Base-by-base conservation (phyloP, 2,888 invertebrate genomes). In the Achlya flavicornis region DNA sequence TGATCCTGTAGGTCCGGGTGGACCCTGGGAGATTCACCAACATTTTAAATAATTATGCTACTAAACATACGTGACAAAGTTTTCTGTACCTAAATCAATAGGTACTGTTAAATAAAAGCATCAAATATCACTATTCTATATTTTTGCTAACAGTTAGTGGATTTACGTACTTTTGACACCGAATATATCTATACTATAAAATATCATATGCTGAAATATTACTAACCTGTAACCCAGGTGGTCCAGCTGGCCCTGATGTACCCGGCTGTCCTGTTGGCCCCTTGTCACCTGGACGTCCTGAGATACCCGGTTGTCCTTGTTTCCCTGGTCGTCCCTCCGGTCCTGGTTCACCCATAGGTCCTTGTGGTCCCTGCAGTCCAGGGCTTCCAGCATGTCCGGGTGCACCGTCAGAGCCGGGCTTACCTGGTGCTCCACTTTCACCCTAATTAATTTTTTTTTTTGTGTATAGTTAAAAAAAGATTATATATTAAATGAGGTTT, bases 201-300 rank as follows among this genome's bases (percentile, higher is more conserved):
- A 10, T 38, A 38, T 48, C 16, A 35, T 14, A 58, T 59, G 46
- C 63, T 14, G 33, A 43, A 26, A 11, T 48, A 43, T n/a, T 35
- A 79, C 85, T 87, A 88, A 96, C 97, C 73, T 96, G 96, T 74
- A 96, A 88, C 72, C 97, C 97, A 62, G 96, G 95, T 14, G 95
- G 90, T 67, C 97, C 97, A 12, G 94, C 84, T 33, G 94, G 84
- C 62, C 97, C 97, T 12, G 95, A 90, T 62, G 92, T 87, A 4
- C 97, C 97, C 7, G 95, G 86, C 63, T 94, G 88, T 62, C 97
- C 97, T 16, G 94, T 86, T 0, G 96, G 96, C 62, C 97, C 97
- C 79, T 97, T 97, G 79, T 97, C 97, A 32, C 97, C 97, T 26
- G 95, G 94, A 69, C 97, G 90, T 46, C 97, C 97, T 4, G 95